Evolutionary conservation across 2,113 vertebrate genomes (phyloP), one percentile per base, ranked within the genome.

Genomic region (Tringa solitaria): DNA sequence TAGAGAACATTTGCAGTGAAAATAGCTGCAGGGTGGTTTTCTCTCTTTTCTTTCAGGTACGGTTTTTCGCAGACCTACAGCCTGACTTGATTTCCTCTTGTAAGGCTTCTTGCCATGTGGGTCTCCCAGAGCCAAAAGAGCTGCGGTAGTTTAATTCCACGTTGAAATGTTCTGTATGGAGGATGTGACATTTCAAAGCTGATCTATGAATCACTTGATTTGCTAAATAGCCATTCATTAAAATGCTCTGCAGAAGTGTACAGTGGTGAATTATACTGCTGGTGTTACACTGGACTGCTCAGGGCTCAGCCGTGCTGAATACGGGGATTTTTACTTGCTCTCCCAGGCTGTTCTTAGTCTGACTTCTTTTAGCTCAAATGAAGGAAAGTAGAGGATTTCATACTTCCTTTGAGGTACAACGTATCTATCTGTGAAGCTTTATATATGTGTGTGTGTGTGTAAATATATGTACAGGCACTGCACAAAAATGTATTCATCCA

Each of bases 401-500:
- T 48, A 18, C 1, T 0, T 76, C 37, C 53, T 87, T 75, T 68
- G 50, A 82, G 60, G 53, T 93, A 53, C 37, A 67, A 83, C 41
- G 45, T 91, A 18, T 73, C 85, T 84, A 20, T 90, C 60, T 61
- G 13, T 72, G 33, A 45, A 80, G 69, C 33, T 92, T 89, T 90
- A 57, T 78, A 12, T 64, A 9, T 56, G 14, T 81, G 14, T 28
- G 17, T 79, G 13, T 76, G 41, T 59, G 63, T 81, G 51, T 76
- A 82, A 81, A 87, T 78, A 30, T 48, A 39, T 59, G 45, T 64
- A 56, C 33, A 67, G 1, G 3, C 72, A 32, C n/a, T 60, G 73
- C 87, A 94, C 90, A 95, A 91, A 96, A 96, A 85, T 76, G 57
- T 87, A 69, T 95, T 96, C 80, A 94, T 91, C 75, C 73, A 16